These are phyloP conservation scores for Norana najaformis DNA, from an alignment of 2,888 invertebrate species.

Conservation along the genomic window DNA sequence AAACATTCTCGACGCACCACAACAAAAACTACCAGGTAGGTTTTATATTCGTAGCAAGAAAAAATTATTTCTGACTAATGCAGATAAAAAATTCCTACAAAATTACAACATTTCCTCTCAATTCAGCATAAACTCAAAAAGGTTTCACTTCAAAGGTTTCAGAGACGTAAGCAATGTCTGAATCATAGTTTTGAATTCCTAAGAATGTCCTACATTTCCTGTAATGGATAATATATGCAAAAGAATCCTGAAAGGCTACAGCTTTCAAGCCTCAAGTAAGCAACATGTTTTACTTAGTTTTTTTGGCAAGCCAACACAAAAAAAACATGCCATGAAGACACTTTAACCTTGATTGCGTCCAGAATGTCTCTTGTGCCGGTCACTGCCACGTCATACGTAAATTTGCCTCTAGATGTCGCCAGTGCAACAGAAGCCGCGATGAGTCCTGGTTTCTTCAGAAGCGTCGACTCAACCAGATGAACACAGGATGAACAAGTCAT, in stretches of 20 bases:
- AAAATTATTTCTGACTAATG: not conserved
- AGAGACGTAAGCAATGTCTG: not conserved
- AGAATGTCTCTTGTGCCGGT: constrained; percentile 77
- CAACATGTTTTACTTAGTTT: not conserved
- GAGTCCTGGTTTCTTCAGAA: constrained; percentile 79
- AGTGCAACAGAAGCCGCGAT: constrained; percentile 82
- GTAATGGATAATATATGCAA: not conserved
- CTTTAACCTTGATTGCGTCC: constrained; percentile 72
- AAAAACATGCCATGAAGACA: not conserved
- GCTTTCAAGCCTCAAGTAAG: not conserved
- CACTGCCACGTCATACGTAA: constrained; percentile 80
- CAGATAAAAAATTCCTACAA: not conserved
- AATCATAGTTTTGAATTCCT: not conserved
- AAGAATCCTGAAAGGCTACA: not conserved
- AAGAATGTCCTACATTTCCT: not conserved
- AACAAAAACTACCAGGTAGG: not conserved
- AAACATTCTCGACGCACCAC: not conserved
- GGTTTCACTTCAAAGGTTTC: not conserved
- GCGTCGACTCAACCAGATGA: constrained; percentile 83
- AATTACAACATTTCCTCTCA: not conserved
- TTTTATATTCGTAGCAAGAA: not conserved
- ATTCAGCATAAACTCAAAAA: not conserved
- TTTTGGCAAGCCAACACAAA: not conserved
- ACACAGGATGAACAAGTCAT: constrained; percentile 97
- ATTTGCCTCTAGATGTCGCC: constrained; percentile 81